Conservation (phyloP, 2,113 vertebrate genomes). For the Sitta europaea region DNA sequence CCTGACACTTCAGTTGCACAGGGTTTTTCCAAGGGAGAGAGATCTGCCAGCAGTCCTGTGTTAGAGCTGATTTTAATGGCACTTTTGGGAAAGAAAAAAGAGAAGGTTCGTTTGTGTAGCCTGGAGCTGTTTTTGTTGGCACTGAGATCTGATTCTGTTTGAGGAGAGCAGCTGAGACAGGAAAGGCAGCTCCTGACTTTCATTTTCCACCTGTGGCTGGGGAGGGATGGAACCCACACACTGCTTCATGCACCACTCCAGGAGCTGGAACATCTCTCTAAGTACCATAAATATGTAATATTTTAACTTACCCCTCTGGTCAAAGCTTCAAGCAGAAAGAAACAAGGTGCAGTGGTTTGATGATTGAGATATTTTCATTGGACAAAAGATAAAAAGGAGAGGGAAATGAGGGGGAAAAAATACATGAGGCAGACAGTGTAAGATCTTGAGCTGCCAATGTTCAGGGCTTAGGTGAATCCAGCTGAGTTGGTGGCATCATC, state of each 20-base stretch:
- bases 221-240: background rate
- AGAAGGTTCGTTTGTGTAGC: conserved; percentile 30
- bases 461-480: background rate
- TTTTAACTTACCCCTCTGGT: background rate
- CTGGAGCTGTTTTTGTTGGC: conserved; percentile 33
- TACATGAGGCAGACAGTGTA: background rate
- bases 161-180: conserved; percentile 1
- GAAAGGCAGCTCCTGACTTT: conserved; percentile 29
- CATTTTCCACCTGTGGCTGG: background rate
- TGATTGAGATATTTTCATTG: background rate
- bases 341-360: background rate
- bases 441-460: background rate
- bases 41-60: background rate
- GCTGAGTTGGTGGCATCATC: background rate
- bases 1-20: background rate
- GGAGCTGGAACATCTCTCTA: background rate
- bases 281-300: background rate
- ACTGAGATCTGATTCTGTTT: background rate
- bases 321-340: background rate
- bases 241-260: background rate
- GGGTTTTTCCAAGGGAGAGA: background rate
- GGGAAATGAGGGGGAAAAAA: background rate
- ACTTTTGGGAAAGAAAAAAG: background rate
- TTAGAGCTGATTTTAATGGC: background rate
- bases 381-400: background rate